phyloP scores from a whole-genome alignment of 2,888 invertebrate genomes.

The Hydrotaea cyrtoneurina region DNA sequence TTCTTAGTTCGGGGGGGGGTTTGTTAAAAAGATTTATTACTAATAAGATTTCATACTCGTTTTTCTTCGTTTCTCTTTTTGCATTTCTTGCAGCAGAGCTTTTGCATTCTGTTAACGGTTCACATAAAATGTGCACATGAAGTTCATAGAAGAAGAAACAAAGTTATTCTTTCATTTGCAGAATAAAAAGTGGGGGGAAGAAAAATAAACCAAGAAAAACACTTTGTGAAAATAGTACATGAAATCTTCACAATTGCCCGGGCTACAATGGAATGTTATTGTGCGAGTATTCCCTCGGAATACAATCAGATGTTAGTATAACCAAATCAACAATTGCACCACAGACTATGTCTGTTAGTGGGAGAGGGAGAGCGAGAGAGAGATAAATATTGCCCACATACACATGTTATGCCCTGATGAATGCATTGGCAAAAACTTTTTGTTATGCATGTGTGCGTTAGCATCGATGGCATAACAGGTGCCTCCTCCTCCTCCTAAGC shows the following conservation, averaged over 20 bases:
- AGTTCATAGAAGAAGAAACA: not conserved
- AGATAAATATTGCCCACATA: not conserved
- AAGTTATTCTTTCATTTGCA: slow-evolving; percentile 9
- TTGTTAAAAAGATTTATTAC: slow-evolving; percentile 57
- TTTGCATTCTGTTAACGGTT: not conserved
- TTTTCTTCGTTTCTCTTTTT: not conserved
- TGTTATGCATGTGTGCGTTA: not conserved
- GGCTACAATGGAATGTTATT: not conserved
- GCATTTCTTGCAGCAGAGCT: not conserved
- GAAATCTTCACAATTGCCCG: not conserved
- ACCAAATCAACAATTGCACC: slow-evolving; percentile 25
- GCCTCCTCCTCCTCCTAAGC: not conserved
- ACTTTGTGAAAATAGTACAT: not conserved
- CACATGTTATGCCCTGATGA: not conserved
- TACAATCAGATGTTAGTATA: slow-evolving; percentile 19
- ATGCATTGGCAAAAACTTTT: not conserved
- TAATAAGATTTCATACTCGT: slow-evolving; percentile 55
- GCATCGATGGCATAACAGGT: slow-evolving; percentile 16
- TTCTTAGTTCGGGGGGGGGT: not conserved
- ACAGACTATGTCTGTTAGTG: not conserved
- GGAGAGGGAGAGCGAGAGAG: too few relatives aligned
- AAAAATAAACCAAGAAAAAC: slow-evolving; percentile 4
- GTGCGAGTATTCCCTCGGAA: not conserved
- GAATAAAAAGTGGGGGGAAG: not conserved
- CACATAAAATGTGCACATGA: not conserved